Conservation (phyloP, 2,888 invertebrate species). For the Meganola albula region DNA sequence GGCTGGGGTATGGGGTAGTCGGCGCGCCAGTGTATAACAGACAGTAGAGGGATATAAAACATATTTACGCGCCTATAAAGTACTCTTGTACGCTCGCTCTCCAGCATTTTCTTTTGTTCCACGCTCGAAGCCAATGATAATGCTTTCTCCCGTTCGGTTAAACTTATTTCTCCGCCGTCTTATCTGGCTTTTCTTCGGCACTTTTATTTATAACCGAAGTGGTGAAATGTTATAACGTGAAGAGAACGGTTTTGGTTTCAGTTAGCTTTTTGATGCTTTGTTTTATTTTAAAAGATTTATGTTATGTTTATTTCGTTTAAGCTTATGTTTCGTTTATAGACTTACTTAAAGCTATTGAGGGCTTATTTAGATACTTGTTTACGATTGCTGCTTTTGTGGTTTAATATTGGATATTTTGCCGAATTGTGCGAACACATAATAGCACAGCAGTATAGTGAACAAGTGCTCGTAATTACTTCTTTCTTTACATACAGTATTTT, state of each 20-base stretch:
- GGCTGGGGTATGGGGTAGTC: constrained; percentile 50
- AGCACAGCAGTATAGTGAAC: too few species aligned
- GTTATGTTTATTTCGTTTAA: constrained; percentile 23
- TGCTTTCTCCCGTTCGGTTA: constrained; percentile 75
- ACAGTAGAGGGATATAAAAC: constrained; percentile 78
- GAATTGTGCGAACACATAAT: too few species aligned
- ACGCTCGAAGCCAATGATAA: constrained; percentile 75
- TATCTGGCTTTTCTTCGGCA: constrained; percentile 71
- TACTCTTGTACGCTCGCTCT: constrained; percentile 76
- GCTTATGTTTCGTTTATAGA: too few species aligned
- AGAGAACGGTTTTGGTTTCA: constrained; percentile 58
- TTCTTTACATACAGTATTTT: too few species aligned
- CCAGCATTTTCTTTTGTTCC: constrained; percentile 77
- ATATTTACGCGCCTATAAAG: constrained; percentile 79
- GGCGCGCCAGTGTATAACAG: constrained; percentile 76
- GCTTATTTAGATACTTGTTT: too few species aligned
- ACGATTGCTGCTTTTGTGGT: too few species aligned
- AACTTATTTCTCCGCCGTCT: constrained; percentile 74
- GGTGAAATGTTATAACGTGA: constrained; percentile 60
- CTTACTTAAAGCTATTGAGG: too few species aligned
- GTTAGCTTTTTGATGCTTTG: constrained; percentile 52
- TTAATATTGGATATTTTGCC: too few species aligned
- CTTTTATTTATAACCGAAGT: constrained; percentile 72
- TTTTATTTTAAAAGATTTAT: constrained; percentile 38
- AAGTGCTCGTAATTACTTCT: too few species aligned